A percentile compares a stretch with the other conserved stretches of the same genome.
phyloP scores from a whole-genome alignment of 1,140 invertebrate genomes.

The Drosophila seguyi region DNA sequence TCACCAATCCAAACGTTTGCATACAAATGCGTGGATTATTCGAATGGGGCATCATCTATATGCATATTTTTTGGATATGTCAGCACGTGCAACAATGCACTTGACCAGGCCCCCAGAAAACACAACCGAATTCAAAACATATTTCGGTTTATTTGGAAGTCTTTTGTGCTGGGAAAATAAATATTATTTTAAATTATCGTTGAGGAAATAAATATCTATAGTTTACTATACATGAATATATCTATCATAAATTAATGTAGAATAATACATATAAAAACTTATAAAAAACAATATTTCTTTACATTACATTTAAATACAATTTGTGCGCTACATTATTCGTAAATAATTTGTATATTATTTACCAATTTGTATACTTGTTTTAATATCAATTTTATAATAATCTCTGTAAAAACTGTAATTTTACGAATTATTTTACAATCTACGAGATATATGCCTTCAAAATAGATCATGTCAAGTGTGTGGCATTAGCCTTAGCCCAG shows the following conservation, averaged over 20 bases:
- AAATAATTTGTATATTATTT: too few species aligned
- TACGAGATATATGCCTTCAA: not conserved
- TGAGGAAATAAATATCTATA: not conserved
- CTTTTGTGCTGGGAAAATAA: not conserved
- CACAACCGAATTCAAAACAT: not conserved
- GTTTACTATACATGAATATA: too few species aligned
- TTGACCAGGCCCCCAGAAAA: constrained; percentile 17
- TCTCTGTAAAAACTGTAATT: not conserved
- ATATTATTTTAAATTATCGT: not conserved
- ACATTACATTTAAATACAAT: not conserved
- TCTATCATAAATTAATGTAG: not conserved
- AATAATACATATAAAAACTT: not conserved
- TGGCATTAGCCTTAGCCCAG: constrained; percentile 59
- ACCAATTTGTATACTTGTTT: not conserved
- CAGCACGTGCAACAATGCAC: constrained; percentile 54
- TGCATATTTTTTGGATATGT: constrained; percentile 25
- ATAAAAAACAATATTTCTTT: not conserved
- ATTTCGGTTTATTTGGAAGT: constrained; percentile 10
- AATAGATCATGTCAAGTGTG: constrained; percentile 6
- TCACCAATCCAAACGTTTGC: constrained; percentile 16
- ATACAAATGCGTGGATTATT: constrained; percentile 54
- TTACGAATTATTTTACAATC: not conserved
- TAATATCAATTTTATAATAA: not conserved
- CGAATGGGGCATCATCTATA: not conserved
- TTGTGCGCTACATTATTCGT: not conserved